Evolutionary conservation across 2,888 invertebrate species (phyloP).

Genomic region (Fragum sueziense): DNA sequence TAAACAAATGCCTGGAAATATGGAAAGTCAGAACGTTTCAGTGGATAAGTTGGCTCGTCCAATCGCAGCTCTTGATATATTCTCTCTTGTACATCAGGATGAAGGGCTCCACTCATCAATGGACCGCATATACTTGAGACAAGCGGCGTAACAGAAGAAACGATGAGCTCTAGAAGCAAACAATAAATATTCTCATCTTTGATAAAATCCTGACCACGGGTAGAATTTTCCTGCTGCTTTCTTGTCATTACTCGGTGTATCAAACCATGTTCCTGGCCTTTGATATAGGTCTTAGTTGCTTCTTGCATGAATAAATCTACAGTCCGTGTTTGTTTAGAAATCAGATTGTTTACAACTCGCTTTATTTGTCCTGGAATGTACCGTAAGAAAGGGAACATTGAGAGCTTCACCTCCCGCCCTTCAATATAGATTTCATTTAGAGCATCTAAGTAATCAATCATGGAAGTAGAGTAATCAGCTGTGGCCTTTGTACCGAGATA

Average conservation of each 20-base stretch:
- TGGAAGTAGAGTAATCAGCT: not conserved
- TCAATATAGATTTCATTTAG: conserved; percentile 1
- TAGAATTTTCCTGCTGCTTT: not conserved
- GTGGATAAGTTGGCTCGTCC: not conserved
- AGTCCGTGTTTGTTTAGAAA: not conserved
- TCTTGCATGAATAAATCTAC: conserved; percentile 11
- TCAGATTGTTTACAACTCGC: conserved; percentile 1
- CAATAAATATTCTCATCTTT: conserved; percentile 10
- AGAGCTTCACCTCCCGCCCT: conserved; percentile 1
- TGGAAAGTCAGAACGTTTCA: not conserved
- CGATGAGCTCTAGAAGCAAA: not conserved
- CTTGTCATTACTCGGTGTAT: not conserved
- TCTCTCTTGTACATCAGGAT: conserved; percentile 2
- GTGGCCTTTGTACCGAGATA: not conserved
- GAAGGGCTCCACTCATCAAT: not conserved
- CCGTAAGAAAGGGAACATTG: conserved; percentile 8
- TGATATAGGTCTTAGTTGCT: not conserved
- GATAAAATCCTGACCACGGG: not conserved
- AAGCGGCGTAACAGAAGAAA: not conserved
- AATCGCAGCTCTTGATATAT: not conserved
- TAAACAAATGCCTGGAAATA: conserved; percentile 3
- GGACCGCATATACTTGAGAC: too few species aligned
- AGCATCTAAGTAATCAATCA: not conserved
- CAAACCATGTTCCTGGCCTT: not conserved
- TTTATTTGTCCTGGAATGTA: not conserved